Evolutionary conservation across 2,797 vertebrate genomes (phyloP).

Genomic region (Borostomias antarcticus): DNA sequence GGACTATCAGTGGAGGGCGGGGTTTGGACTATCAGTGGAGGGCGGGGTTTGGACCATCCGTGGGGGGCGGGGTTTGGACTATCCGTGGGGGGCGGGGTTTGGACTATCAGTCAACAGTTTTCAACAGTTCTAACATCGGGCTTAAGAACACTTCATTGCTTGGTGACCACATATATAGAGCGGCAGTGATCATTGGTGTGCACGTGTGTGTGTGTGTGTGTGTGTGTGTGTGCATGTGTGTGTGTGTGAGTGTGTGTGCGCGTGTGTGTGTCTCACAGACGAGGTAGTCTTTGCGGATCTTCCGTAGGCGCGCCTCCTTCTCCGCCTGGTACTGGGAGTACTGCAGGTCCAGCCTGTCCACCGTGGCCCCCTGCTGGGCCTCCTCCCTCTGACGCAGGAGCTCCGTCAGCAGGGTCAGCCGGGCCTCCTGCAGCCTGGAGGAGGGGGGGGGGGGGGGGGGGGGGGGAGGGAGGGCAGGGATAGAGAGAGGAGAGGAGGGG

Average conservation of each 20-base stretch:
- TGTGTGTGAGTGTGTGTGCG: not conserved
- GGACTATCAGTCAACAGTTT: too few species aligned
- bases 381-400: constrained; percentile 74
- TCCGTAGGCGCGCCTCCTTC: constrained; percentile 74
- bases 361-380: constrained; percentile 67
- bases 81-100: too few species aligned
- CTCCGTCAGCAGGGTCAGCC: constrained; percentile 78
- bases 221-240: too few species aligned
- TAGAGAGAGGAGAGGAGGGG: not conserved
- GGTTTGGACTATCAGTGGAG: too few species aligned
- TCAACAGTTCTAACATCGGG: too few species aligned
- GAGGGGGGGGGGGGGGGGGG: not conserved
- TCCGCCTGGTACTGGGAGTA: constrained; percentile 73
- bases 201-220: too few species aligned
- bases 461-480: not conserved
- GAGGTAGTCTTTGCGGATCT: constrained; percentile 72
- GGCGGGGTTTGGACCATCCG: too few species aligned
- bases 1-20: too few species aligned
- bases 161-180: too few species aligned
- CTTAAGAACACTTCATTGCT: too few species aligned
- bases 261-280: constrained; percentile 70
- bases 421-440: constrained; percentile 84
- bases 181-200: too few species aligned
- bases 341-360: constrained; percentile 66
- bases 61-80: too few species aligned